phyloP scores from a whole-genome alignment of 2,888 invertebrate genomes.

The Lomographa bimaculata region DNA sequence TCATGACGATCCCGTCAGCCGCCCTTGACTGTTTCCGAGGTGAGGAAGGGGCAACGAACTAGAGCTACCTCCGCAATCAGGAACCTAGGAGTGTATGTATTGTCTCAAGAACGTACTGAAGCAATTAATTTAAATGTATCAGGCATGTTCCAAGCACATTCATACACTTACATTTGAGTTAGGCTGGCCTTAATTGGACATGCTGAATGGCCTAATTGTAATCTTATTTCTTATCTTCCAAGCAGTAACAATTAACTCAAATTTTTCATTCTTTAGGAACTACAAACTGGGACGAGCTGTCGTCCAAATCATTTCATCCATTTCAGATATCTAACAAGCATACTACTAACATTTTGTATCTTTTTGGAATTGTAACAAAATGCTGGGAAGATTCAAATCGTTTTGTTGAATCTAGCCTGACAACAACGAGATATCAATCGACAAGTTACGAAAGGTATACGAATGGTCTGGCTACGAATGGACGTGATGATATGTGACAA shows the following conservation, averaged over 20 bases:
- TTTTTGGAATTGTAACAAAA: too few species aligned
- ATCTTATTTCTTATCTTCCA: too few species aligned
- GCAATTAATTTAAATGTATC: conserved; percentile 4
- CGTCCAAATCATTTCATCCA: too few species aligned
- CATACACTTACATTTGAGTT: conserved; percentile 3
- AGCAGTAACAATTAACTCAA: too few species aligned
- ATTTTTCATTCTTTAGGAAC: too few species aligned
- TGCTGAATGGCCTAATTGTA: conserved; percentile 7
- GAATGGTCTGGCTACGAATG: conserved; percentile 39
- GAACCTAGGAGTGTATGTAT: conserved; percentile 2
- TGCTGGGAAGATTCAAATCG: not conserved
- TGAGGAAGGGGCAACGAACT: conserved; percentile 60
- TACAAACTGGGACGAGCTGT: too few species aligned
- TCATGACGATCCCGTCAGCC: conserved; percentile 41
- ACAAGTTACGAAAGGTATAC: conserved; percentile 20
- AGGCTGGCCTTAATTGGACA: conserved; percentile 11
- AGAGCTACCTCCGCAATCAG: conserved; percentile 14
- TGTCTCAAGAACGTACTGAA: conserved; percentile 5
- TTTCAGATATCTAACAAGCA: too few species aligned
- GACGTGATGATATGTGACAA: conserved; percentile 47
- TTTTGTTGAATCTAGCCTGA: too few species aligned
- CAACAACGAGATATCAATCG: conserved; percentile 17
- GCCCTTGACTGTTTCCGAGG: conserved; percentile 68
- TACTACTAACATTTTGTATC: too few species aligned
- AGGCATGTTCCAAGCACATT: conserved; percentile 6